Evolutionary conservation across 64 coral and sea anemone species (phyloP), one percentile per base, ranked within the genome.

Genomic region (Trachythela sp.): DNA sequence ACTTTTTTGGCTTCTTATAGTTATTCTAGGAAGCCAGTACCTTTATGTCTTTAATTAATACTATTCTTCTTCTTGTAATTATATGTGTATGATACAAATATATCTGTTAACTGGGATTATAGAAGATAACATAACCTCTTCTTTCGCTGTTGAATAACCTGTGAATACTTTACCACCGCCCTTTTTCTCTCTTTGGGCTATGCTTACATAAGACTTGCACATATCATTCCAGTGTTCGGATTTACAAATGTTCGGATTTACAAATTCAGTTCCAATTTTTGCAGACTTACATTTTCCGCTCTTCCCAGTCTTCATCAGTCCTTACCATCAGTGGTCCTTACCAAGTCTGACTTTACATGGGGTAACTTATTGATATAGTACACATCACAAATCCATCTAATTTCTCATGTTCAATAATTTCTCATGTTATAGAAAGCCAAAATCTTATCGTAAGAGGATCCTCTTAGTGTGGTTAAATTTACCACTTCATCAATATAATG

Each of bases 41-140:
- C n/a, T n/a, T n/a, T n/a, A n/a, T n/a, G n/a, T n/a, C n/a, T n/a
- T n/a, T n/a, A n/a, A n/a, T n/a, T n/a, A n/a, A n/a, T n/a, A n/a
- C n/a, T n/a, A n/a, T n/a, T n/a, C n/a, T n/a, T n/a, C n/a, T n/a
- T n/a, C n/a, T n/a, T n/a, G n/a, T n/a, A n/a, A n/a, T n/a, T n/a
- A n/a, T n/a, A n/a, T n/a, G n/a, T n/a, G n/a, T n/a, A n/a, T n/a
- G n/a, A n/a, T n/a, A n/a, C n/a, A n/a, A n/a, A n/a, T n/a, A n/a
- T n/a, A n/a, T n/a, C n/a, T n/a, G n/a, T n/a, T n/a, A n/a, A n/a
- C 75, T 80, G 75, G 75, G 75, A 80, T 80, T 35, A 80, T 80
- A 39, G 10, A 39, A 17, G 75, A 29, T 80, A 80, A 39, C 5
- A 29, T 80, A 39, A 39, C 37, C 13, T 80, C 75, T 39, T 35